Evolutionary conservation across 2,113 vertebrate genomes (phyloP).

Genomic region (Myrmecophaga tridactyla): DNA sequence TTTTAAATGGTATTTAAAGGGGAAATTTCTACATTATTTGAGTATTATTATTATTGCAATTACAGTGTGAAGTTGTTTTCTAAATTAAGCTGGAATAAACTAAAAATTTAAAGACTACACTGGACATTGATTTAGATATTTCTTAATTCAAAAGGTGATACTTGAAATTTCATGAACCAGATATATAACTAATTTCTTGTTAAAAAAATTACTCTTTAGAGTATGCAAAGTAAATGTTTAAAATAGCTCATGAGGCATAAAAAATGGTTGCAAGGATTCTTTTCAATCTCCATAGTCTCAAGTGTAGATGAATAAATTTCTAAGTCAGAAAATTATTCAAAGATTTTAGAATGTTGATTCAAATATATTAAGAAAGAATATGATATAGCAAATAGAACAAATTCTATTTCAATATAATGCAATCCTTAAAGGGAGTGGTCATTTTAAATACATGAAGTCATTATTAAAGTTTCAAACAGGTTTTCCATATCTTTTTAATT

Average conservation of each 20-base stretch:
- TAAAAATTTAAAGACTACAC: background rate
- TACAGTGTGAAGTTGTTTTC: background rate
- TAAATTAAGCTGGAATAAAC: background rate
- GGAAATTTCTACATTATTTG: background rate
- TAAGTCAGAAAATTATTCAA: background rate
- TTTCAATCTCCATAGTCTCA: slow-evolving; percentile 32
- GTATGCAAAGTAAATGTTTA: background rate
- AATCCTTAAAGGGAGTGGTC: too few species aligned
- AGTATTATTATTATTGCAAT: background rate
- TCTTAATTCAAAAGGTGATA: background rate
- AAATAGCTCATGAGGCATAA: background rate
- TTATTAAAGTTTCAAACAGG: too few species aligned
- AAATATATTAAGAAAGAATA: too few species aligned
- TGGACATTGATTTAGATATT: background rate
- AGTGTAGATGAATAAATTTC: background rate
- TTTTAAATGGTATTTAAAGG: background rate
- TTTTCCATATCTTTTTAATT: too few species aligned
- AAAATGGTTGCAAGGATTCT: background rate
- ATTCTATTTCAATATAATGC: too few species aligned
- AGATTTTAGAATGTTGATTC: too few species aligned
- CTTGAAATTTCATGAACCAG: slow-evolving; percentile 7
- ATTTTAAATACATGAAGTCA: too few species aligned
- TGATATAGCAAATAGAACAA: too few species aligned
- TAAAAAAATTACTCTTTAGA: background rate
- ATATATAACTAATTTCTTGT: slow-evolving; percentile 59